These are phyloP conservation scores for Girardia tigrina DNA, from an alignment of 2,888 invertebrate genomes.

Conservation along the genomic window DNA sequence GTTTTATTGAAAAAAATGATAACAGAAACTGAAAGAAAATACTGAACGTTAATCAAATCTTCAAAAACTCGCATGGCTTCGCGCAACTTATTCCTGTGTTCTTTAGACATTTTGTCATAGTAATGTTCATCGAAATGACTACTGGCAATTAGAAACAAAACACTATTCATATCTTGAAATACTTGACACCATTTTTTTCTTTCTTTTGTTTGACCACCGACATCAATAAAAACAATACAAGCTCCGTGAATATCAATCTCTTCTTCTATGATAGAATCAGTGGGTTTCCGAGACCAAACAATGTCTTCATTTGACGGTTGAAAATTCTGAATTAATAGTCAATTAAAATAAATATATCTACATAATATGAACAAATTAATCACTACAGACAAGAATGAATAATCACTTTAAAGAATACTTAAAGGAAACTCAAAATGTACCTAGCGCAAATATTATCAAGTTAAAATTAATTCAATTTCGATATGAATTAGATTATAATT, in stretches of 20 bases:
- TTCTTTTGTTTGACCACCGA: conserved; percentile 35
- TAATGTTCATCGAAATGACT: conserved; percentile 35
- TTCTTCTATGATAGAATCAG: conserved; percentile 32
- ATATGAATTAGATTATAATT: too few species aligned
- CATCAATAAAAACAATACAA: conserved; percentile 32
- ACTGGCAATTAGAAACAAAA: conserved; percentile 35
- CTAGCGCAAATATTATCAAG: too few species aligned
- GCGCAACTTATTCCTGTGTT: conserved; percentile 31
- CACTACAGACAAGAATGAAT: too few species aligned
- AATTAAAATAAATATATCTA: too few species aligned
- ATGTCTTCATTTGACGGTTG: conserved; percentile 34
- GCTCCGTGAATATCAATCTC: conserved; percentile 27
- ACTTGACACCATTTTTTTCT: conserved; percentile 35
- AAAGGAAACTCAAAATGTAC: too few species aligned
- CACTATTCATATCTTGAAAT: conserved; percentile 34
- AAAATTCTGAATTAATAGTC: conserved; percentile 33
- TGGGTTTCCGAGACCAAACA: conserved; percentile 35
- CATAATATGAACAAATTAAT: too few species aligned
- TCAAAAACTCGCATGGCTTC: conserved; percentile 34
- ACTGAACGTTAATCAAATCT: conserved; percentile 29
- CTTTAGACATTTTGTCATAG: conserved; percentile 25
- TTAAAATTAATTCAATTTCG: too few species aligned
- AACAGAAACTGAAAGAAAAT: conserved; percentile 29
- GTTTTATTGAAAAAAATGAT: conserved; percentile 35
- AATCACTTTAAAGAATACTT: too few species aligned